phyloP scores from a whole-genome alignment of 1,140 invertebrate genomes.

The Philaenus spumarius region DNA sequence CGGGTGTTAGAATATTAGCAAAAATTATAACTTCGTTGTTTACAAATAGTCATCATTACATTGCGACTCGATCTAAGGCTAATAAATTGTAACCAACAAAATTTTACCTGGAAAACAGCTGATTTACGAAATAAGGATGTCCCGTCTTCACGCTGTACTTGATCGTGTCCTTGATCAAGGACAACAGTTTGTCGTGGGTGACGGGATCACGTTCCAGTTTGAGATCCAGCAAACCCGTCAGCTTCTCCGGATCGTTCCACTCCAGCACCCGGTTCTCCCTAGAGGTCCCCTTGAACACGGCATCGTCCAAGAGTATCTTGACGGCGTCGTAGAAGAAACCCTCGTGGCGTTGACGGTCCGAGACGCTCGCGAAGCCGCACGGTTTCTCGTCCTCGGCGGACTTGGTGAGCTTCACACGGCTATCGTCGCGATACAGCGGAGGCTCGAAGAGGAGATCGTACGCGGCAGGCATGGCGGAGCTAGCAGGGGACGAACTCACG shows the following conservation, averaged over 20 bases:
- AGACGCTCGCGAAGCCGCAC: background rate
- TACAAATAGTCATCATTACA: too few relatives aligned
- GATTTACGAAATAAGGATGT: conserved; percentile 81
- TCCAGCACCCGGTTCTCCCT: conserved; percentile 63
- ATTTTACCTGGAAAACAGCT: conserved; percentile 64
- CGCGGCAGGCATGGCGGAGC: conserved; percentile 6
- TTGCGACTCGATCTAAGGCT: too few relatives aligned
- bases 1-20: too few relatives aligned
- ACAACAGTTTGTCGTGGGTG: conserved; percentile 58
- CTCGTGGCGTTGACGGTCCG: conserved; percentile 8
- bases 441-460: background rate
- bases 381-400: background rate
- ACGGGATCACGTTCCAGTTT: conserved; percentile 45
- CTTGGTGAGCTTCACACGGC: background rate
- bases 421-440: background rate
- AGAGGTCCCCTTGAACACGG: conserved; percentile 56
- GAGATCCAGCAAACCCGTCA: conserved; percentile 59
- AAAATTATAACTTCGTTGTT: too few relatives aligned
- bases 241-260: conserved; percentile 61
- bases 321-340: conserved; percentile 6
- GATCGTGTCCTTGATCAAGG: conserved; percentile 57
- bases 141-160: conserved; percentile 80
- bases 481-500: too few relatives aligned
- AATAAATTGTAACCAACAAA: too few relatives aligned
- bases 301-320: conserved; percentile 2